Evolutionary conservation across 2,888 invertebrate species (phyloP).

Genomic region (Ochropleura leucogaster): DNA sequence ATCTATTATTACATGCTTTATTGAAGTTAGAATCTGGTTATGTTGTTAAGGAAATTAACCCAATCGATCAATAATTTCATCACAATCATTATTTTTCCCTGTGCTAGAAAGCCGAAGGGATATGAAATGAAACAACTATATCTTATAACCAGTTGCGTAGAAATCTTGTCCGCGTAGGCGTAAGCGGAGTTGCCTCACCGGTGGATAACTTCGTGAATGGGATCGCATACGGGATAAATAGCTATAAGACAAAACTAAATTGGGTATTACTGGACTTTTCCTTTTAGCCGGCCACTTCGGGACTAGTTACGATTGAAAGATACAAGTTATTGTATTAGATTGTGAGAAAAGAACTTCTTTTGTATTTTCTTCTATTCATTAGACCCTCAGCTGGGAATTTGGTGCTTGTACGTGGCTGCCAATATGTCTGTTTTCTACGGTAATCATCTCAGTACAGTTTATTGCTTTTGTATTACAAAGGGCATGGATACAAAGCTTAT

Average conservation of each 20-base stretch:
- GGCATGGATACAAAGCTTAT: conserved; percentile 21
- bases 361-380: conserved; percentile 29
- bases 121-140: conserved; percentile 65
- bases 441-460: conserved; percentile 20
- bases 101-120: conserved; percentile 58
- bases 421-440: conserved; percentile 34
- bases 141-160: conserved; percentile 77
- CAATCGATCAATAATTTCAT: conserved; percentile 41
- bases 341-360: conserved; percentile 30
- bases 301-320: conserved; percentile 37
- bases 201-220: conserved; percentile 68
- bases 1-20: conserved; percentile 13
- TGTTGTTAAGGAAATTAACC: conserved; percentile 10
- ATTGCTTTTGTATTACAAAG: conserved; percentile 21
- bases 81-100: conserved; percentile 45
- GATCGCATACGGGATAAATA: conserved; percentile 58
- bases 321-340: conserved; percentile 48
- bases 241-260: conserved; percentile 53
- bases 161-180: conserved; percentile 78
- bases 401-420: conserved; percentile 17
- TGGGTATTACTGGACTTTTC: conserved; percentile 52
- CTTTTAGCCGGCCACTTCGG: conserved; percentile 38
- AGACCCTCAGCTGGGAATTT: conserved; percentile 14
- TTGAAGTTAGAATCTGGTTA: conserved; percentile 1
- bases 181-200: conserved; percentile 73